These are phyloP conservation scores for Colius striatus DNA, from an alignment of 2,113 vertebrate genomes.

Conservation along the genomic window DNA sequence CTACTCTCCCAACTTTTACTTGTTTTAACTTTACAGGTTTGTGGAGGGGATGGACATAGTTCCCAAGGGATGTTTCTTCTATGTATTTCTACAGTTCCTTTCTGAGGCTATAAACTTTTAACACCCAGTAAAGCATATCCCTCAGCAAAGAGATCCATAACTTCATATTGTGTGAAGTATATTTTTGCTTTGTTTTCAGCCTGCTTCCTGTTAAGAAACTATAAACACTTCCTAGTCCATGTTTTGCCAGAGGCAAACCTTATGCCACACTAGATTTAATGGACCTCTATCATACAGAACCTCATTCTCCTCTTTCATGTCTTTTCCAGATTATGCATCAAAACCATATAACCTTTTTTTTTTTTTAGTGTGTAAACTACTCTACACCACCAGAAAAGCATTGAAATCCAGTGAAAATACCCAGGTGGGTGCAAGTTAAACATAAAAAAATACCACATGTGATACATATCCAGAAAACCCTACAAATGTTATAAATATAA, in stretches of 20 bases:
- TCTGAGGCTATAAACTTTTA: not conserved
- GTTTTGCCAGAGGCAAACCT: not conserved
- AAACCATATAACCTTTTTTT: not conserved
- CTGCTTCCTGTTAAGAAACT: not conserved
- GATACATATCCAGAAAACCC: not conserved
- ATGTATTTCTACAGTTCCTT: not conserved
- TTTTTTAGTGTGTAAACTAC: not conserved
- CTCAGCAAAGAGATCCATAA: not conserved
- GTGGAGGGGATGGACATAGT: not conserved
- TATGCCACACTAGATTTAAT: not conserved
- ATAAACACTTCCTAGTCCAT: not conserved
- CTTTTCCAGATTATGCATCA: not conserved
- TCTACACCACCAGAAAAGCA: not conserved
- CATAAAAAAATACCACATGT: not conserved
- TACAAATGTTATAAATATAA: not conserved
- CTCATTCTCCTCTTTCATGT: not conserved
- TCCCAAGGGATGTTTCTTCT: not conserved
- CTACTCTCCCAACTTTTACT: not conserved
- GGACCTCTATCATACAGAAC: not conserved
- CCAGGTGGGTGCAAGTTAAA: not conserved
- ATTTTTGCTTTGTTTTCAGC: slow-evolving; percentile 20
- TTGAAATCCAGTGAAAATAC: not conserved
- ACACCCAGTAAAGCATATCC: not conserved
- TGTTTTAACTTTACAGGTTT: not conserved
- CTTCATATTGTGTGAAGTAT: not conserved